A percentile compares a stretch with the other conserved stretches of the same genome.
Conservation (phyloP, 2,888 invertebrate species). For the Cheilosia impressa region DNA sequence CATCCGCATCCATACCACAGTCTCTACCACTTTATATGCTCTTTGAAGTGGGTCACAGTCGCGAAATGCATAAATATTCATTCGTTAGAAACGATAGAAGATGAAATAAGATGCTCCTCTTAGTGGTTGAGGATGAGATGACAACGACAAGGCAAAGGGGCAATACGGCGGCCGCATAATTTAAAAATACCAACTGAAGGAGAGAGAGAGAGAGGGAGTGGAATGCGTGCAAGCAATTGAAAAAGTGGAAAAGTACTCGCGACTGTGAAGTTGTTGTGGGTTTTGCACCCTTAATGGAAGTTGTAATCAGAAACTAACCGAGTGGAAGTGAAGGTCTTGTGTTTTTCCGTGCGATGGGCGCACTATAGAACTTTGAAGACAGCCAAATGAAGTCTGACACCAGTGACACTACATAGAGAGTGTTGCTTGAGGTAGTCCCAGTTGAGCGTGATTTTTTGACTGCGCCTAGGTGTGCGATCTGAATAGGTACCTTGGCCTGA, state of each 20-base stretch:
- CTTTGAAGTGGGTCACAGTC: constrained; percentile 75
- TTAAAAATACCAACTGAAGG: not conserved
- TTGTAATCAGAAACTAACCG: constrained; percentile 17
- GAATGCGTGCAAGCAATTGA: constrained; percentile 62
- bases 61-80: constrained; percentile 75
- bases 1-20: constrained; percentile 7
- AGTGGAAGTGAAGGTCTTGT: not conserved
- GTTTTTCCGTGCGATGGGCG: not conserved
- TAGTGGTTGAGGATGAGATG: constrained; percentile 20
- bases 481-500: too few relatives aligned
- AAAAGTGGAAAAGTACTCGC: constrained; percentile 28
- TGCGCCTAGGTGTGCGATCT: too few relatives aligned
- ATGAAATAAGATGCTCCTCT: constrained; percentile 61
- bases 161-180: constrained; percentile 23
- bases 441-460: too few relatives aligned
- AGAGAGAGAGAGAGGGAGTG: not conserved
- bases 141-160: constrained; percentile 27
- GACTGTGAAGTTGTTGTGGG: constrained; percentile 23
- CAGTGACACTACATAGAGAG: not conserved
- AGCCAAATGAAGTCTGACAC: not conserved
- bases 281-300: constrained; percentile 12
- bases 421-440: not conserved
- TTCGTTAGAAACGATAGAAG: constrained; percentile 39
- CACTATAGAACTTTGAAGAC: not conserved
- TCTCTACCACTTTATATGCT: constrained; percentile 44